A percentile compares a stretch with the other conserved stretches of the same genome.
phyloP scores from a whole-genome alignment of 2,113 vertebrate species.

The Crypturellus undulatus region DNA sequence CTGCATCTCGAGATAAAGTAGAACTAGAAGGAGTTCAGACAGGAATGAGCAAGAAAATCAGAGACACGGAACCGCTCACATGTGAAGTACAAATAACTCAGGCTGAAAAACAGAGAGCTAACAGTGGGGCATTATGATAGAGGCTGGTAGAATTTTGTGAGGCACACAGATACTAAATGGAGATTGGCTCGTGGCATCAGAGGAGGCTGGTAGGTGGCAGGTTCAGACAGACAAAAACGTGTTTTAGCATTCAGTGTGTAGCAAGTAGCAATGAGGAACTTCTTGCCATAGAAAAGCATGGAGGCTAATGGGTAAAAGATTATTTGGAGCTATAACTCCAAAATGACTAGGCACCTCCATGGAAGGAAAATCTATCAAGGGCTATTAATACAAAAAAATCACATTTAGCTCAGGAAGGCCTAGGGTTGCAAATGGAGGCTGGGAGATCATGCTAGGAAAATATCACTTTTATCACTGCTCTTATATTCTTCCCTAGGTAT shows the following conservation, averaged over 20 bases:
- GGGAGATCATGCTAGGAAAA: conserved; percentile 46
- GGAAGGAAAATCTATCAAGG: conserved; percentile 32
- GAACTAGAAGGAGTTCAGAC: not conserved
- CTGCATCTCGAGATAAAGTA: not conserved
- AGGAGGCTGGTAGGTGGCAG: not conserved
- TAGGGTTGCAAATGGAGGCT: conserved; percentile 63
- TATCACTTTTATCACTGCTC: conserved; percentile 42
- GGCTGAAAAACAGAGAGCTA: not conserved
- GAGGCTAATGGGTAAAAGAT: not conserved
- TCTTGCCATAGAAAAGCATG: not conserved
- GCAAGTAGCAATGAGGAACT: not conserved
- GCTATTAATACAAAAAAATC: conserved; percentile 42
- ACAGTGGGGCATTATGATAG: not conserved
- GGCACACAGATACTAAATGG: not conserved
- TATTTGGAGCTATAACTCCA: not conserved
- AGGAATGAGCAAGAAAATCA: not conserved
- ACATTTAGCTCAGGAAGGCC: conserved; percentile 45
- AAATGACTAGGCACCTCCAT: conserved; percentile 11
- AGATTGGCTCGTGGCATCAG: not conserved
- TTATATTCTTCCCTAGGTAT: conserved; percentile 66
- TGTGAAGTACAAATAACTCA: not conserved
- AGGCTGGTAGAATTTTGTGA: not conserved
- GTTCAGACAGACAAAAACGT: not conserved
- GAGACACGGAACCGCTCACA: not conserved
- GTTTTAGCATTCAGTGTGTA: not conserved